Conservation (phyloP, 2,113 vertebrate genomes). For the Brachyhypopomus gauderio region DNA sequence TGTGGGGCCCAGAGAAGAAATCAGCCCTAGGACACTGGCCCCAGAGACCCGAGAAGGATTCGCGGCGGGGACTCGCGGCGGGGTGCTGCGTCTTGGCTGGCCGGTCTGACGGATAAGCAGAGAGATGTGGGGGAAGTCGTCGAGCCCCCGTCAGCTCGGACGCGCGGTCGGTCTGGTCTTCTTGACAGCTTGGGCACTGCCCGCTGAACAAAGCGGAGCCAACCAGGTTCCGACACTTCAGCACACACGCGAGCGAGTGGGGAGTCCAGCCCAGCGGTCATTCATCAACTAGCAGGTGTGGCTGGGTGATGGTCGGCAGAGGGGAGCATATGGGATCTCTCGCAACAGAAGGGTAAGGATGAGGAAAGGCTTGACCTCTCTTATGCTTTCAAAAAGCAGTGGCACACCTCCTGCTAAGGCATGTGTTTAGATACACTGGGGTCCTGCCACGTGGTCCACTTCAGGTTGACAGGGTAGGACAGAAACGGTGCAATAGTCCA, state of each 20-base stretch:
- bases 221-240: not conserved
- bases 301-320: not conserved
- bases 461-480: not conserved
- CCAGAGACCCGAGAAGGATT: not conserved
- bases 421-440: not conserved
- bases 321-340: not conserved
- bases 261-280: not conserved
- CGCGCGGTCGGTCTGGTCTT: not conserved
- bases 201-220: not conserved
- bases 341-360: not conserved
- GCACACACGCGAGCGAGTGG: not conserved
- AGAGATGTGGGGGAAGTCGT: not conserved
- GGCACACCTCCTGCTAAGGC: not conserved
- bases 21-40: not conserved
- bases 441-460: not conserved
- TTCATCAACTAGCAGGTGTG: constrained; percentile 16
- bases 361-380: not conserved
- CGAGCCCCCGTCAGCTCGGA: not conserved
- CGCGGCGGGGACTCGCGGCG: too few relatives aligned
- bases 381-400: not conserved
- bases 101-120: not conserved
- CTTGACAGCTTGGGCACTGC: not conserved
- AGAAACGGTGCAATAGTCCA: not conserved
- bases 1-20: not conserved
- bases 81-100: not conserved